Evolutionary conservation across 1,140 invertebrate genomes (phyloP), one percentile per base, ranked within the genome.

Genomic region (Lethocerus indicus): DNA sequence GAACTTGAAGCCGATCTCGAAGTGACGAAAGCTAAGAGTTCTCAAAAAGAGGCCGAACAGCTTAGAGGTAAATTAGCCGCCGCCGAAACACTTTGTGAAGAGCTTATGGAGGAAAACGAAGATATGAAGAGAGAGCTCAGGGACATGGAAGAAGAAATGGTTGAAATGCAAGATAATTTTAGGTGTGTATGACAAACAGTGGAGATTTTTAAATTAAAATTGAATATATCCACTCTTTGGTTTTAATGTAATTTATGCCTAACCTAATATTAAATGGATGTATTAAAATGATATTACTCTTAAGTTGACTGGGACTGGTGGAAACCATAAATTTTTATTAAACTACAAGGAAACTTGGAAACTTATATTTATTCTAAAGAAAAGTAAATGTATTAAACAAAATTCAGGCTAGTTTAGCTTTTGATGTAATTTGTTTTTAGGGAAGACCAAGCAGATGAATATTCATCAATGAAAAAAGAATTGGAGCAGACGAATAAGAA

Each of bases 121-220:
- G 82, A 88, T 41, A 83, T 96, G 67, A 92, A 93, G 60, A 84
- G 87, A 56, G 92, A 98, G 64, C 78, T 97, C 18, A 67, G 83
- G 43, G 87, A 94, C 58, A 69, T 98, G 59, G 87, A 93, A 60
- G 85, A 91, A 49, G 93, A 98, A 71, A 92, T 98, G 66, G 92
- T 97, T 61, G 92, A 98, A 68, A 85, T 98, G 79, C 91, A 97
- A 63, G 90, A 96, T 64, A 91, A 88, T 63, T 96, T 95, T 66
- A 77, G 82, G 76, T 79, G 52, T 18, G 16, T 41, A 52, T 54
- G 23, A n/a, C n/a, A n/a, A 28, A n/a, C 42, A 28, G 18, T 48
- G 32, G 36, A 5, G 29, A 16, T 44, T 36, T 26, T 39, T 16
- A n/a, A 41, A 37, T 40, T 24, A 47, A 40, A 47, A 18, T 41